Percentiles rank a stretch among this genome's conserved stretches.
Conservation (phyloP, 2,797 vertebrate species). For the Parauchenoglanis ngamensis region DNA sequence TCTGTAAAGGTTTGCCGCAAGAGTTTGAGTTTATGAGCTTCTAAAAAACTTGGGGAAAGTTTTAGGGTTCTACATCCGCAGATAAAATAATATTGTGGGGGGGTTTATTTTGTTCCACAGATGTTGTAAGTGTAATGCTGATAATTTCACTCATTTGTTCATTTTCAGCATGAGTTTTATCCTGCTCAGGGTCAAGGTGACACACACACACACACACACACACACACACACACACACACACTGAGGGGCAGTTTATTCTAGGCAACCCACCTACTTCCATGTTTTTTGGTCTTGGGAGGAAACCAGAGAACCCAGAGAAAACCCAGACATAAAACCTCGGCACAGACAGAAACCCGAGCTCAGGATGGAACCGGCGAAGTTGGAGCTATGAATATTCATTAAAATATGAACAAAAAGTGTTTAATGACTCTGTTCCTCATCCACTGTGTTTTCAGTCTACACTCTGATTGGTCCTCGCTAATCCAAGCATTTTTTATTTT, state of each 20-base stretch:
- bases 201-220: neutral
- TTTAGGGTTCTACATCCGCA: neutral
- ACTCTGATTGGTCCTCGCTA: neutral
- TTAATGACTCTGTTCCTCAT: neutral
- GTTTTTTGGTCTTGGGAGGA: neutral
- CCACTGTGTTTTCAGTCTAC: neutral
- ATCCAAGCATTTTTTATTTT: neutral
- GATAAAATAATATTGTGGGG: neutral
- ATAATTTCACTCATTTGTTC: neutral
- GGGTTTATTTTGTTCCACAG: too few relatives aligned
- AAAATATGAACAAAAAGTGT: neutral
- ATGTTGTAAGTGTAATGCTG: neutral
- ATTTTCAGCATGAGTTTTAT: neutral
- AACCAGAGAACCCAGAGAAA: neutral
- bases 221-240: neutral
- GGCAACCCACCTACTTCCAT: neutral
- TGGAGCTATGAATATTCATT: neutral
- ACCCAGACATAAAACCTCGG: neutral
- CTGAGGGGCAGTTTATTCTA: neutral
- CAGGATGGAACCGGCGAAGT: neutral
- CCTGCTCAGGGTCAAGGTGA: neutral
- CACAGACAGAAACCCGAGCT: neutral
- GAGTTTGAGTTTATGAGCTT: neutral
- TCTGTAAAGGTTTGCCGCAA: neutral
- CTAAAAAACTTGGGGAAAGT: neutral